A percentile compares a stretch with the other conserved stretches of the same genome.
These are phyloP conservation scores for Piscicola geometra DNA, from an alignment of 2,888 invertebrate genomes.

Conservation along the genomic window DNA sequence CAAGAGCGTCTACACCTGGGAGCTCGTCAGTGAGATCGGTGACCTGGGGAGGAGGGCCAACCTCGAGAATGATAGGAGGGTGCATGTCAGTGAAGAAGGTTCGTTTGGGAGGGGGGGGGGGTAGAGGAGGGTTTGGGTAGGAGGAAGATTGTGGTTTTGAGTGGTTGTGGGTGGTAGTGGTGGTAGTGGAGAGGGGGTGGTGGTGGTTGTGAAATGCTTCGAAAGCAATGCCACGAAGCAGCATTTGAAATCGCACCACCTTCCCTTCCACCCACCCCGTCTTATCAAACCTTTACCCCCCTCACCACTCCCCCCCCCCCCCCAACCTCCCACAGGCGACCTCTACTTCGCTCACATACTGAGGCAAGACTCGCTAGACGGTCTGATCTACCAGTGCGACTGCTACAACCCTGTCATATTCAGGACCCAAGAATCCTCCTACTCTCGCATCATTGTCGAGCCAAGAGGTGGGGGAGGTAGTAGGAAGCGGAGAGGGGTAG, in stretches of 20 bases:
- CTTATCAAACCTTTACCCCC: too few relatives aligned
- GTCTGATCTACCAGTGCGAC: background rate
- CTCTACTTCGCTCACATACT: conserved; percentile 17
- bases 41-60: too few relatives aligned
- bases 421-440: background rate
- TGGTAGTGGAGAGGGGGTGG: too few relatives aligned
- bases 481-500: background rate
- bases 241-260: background rate
- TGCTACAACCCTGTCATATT: background rate
- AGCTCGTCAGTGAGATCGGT: too few relatives aligned
- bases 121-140: background rate
- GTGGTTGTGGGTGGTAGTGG: background rate
- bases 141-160: background rate
- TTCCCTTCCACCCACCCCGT: background rate
- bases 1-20: too few relatives aligned
- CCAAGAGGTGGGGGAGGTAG: background rate
- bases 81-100: background rate
- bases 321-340: background rate
- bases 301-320: background rate
- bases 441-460: background rate
- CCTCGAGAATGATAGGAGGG: too few relatives aligned
- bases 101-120: too few relatives aligned
- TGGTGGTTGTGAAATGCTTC: too few relatives aligned
- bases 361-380: background rate
- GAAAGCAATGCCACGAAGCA: too few relatives aligned